These are phyloP conservation scores for Torymus aiolomorphi DNA, from an alignment of 2,888 invertebrate genomes.

Conservation along the genomic window DNA sequence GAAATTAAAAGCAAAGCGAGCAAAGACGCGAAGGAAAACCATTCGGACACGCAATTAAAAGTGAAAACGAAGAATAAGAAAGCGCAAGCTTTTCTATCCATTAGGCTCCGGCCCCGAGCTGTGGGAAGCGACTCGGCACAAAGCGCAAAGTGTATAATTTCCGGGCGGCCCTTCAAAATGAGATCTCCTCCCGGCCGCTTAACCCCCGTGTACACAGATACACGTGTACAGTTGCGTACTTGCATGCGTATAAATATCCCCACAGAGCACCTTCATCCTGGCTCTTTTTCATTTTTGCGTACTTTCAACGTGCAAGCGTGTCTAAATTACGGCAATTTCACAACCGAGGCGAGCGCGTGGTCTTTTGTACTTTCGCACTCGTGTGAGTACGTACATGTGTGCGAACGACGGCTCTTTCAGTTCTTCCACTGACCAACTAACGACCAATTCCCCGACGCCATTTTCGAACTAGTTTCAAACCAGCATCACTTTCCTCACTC, in stretches of 20 bases:
- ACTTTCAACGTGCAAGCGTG: slow-evolving; percentile 4
- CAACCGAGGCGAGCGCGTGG: slow-evolving; percentile 24
- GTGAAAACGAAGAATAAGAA: slow-evolving; percentile 5
- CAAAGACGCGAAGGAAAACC: neutral
- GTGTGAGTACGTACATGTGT: slow-evolving; percentile 2
- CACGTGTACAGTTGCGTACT: neutral
- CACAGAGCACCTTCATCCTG: neutral
- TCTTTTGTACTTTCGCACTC: neutral
- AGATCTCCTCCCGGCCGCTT: slow-evolving; percentile 14
- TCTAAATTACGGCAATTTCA: slow-evolving; percentile 49
- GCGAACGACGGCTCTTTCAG: slow-evolving; percentile 55
- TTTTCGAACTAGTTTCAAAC: slow-evolving; percentile 63
- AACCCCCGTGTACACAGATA: neutral
- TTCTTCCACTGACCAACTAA: slow-evolving; percentile 59
- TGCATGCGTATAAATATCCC: no score
- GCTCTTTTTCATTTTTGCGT: neutral
- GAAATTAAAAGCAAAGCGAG: neutral
- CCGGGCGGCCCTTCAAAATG: slow-evolving; percentile 40
- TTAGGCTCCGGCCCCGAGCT: neutral
- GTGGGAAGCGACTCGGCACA: slow-evolving; percentile 28
- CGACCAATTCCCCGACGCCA: slow-evolving; percentile 60
- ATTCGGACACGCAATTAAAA: neutral
- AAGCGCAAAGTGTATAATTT: slow-evolving; percentile 43
- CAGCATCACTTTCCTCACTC: slow-evolving; percentile 52
- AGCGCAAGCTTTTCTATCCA: slow-evolving; percentile 6